Evolutionary conservation across 2,797 vertebrate genomes (phyloP), one percentile per base, ranked within the genome.

Genomic region (Neostethus bicornis): DNA sequence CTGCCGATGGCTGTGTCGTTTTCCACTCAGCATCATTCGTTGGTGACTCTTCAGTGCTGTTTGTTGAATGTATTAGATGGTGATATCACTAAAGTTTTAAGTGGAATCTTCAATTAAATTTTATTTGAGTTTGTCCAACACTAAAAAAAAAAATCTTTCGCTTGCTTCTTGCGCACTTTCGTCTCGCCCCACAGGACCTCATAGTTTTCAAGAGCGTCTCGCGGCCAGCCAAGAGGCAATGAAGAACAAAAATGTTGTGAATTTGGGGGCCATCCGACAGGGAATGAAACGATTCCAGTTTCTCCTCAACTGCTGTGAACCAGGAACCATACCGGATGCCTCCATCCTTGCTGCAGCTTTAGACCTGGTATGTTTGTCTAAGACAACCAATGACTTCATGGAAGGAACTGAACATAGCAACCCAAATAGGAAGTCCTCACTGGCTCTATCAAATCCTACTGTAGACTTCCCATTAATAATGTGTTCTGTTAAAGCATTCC

Each of bases 271-370:
- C 16, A 99, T 99, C 65, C 92, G 97, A 21, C 97, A 99, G 85
- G 97, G 97, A 51, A 99, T 99, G 97, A 99, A 98, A 66, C 94
- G 97, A 55, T 99, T 99, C 78, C 97, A 99, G 81, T 99, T 99
- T 72, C 94, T 99, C 31, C 89, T 99, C 44, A 99, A 99, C 89
- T 99, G 97, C 91, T 99, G 97, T 43, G 97, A 99, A 51, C 97
- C 97, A 0, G 97, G 97, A 41, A 98, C 97, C 29, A 99, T 99
- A 54, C 97, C 97, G 0, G 97, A 99, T 42, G 97, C 97, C 17
- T 99, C 97, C 43, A 98, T 99, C 83, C 76, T 99, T 19, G 97
- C 97, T 7, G 97, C 97, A 1, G 97, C 97, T 43, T 87, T 99
- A 29, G 97, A 99, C 78, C 92, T 99, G 83, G 97, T 99, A 83